Evolutionary conservation across 2,113 vertebrate genomes (phyloP).

Genomic region (Okapia johnstoni): DNA sequence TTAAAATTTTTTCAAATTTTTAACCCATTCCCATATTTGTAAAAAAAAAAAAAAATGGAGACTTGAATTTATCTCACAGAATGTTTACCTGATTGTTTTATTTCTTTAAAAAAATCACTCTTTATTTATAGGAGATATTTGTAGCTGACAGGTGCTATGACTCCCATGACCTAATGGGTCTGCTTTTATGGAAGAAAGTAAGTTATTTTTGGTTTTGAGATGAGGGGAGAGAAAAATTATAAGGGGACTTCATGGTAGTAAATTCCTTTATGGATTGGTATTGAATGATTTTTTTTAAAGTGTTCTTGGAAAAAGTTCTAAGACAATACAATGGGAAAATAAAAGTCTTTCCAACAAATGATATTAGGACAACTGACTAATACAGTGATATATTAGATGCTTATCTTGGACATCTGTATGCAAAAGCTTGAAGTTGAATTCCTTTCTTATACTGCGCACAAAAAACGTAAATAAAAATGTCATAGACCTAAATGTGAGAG

Average conservation of each 20-base stretch:
- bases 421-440: background rate
- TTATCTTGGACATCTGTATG: background rate
- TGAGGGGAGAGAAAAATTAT: background rate
- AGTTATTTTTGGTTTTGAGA: background rate
- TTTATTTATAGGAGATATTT: background rate
- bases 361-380: background rate
- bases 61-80: background rate
- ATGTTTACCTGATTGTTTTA: background rate
- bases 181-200: background rate
- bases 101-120: background rate
- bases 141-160: background rate
- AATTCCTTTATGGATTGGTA: background rate
- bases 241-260: background rate
- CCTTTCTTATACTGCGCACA: background rate
- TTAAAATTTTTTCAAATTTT: background rate
- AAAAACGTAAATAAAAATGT: background rate
- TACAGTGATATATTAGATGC: background rate
- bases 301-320: background rate
- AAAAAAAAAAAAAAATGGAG: background rate
- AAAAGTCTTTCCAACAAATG: background rate
- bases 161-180: background rate
- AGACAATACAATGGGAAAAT: background rate
- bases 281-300: background rate
- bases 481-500: background rate
- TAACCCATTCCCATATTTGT: background rate